Evolutionary conservation across 2,113 vertebrate species (phyloP), one percentile per base, ranked within the genome.

Genomic region (Thunnus thynnus): DNA sequence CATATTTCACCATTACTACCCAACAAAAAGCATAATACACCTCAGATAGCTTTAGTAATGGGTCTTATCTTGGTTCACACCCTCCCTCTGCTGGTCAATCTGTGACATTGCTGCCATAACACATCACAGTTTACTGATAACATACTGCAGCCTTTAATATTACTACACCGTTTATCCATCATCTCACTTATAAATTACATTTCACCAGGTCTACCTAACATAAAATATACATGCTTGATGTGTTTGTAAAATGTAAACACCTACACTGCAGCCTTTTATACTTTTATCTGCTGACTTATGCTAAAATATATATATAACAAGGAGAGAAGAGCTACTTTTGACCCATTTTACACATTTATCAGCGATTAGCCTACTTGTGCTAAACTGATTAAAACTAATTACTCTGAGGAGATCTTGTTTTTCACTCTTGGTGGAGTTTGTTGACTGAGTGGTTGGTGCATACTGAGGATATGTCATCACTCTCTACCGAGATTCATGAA

Each of bases 61-160:
- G 47, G 3, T 41, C 52, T 20, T 79, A 52, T 65, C 5, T 67
- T 84, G 58, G 80, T 76, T 63, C 90, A 87, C 82, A 78, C 30
- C 47, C 82, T 57, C 90, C 92, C 87, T 70, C 93, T 90, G 81
- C 76, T 90, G 93, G 93, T 22, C 10, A 69, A n/a, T 10, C 2
- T 47, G 2, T 66, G 68, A 50, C 67, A 84, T 13, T 82, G 69
- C 76, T 30, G 20, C 50, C 41, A 63, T 3, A 20, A 22, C 2
- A 75, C 6, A 22, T 25, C 9, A 10, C 0, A 10, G 25, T 22
- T 7, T 16, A 10, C 32, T 48, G 14, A 20, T n/a, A 32, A 9
- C 12, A 5, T 3, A n/a, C 32, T 13, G 47, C 57, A 20, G 11
- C 7, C 17, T 14, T 70, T 41, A 41, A 6, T 9, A 8, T 1